Conservation (phyloP, 2,113 vertebrate species). For the Oostethus manadensis region DNA sequence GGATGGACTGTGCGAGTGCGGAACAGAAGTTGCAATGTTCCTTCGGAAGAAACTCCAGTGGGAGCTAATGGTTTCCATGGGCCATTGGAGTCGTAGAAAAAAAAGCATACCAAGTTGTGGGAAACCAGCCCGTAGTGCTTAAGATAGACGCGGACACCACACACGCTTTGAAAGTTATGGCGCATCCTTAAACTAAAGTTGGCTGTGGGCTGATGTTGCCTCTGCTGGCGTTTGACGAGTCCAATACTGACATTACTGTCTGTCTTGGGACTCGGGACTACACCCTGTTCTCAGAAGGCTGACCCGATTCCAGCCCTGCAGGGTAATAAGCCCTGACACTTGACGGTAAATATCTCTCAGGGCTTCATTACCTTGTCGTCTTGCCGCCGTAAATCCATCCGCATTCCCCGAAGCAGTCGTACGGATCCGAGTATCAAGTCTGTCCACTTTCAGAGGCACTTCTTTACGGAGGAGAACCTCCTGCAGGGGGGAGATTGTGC, state of each 20-base stretch:
- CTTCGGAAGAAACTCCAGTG: not conserved
- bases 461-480: slow-evolving; percentile 27
- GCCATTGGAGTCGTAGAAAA: not conserved
- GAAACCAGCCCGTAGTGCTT: slow-evolving; percentile 19
- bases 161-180: slow-evolving; percentile 42
- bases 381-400: slow-evolving; percentile 61
- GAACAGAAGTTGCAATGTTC: not conserved
- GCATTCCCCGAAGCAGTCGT: slow-evolving; percentile 49
- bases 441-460: not conserved
- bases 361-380: slow-evolving; percentile 61
- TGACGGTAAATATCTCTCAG: slow-evolving; percentile 57
- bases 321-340: slow-evolving; percentile 58
- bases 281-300: slow-evolving; percentile 55
- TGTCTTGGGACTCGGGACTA: slow-evolving; percentile 37
- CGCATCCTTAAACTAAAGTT: slow-evolving; percentile 41
- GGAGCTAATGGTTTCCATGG: not conserved
- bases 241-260: slow-evolving; percentile 42
- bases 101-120: not conserved
- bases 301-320: slow-evolving; percentile 53
- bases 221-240: slow-evolving; percentile 25
- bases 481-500: slow-evolving; percentile 25
- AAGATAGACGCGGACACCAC: slow-evolving; percentile 49
- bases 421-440: slow-evolving; percentile 25
- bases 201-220: not conserved
- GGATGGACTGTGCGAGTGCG: no score